phyloP scores from a whole-genome alignment of 2,888 invertebrate genomes.

The Liodrosophila aerea region DNA sequence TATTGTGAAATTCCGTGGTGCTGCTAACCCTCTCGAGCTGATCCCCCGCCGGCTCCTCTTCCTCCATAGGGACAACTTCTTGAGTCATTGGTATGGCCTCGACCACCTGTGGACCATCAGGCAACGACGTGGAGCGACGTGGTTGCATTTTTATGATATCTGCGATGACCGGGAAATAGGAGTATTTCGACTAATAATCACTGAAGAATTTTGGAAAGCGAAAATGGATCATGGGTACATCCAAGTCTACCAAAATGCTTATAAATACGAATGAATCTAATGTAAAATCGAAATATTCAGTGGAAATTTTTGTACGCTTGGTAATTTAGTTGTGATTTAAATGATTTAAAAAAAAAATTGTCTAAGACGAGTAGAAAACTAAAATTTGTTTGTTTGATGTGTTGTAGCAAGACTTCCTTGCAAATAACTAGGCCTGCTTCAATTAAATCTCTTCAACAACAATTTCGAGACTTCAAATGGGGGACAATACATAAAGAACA shows the following conservation, averaged over 20 bases:
- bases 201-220: slow-evolving; percentile 34
- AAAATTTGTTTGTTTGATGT: slow-evolving; percentile 37
- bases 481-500: too few relatives aligned
- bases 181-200: slow-evolving; percentile 7
- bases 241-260: slow-evolving; percentile 11
- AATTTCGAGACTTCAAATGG: too few relatives aligned
- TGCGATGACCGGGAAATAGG: too few relatives aligned
- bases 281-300: slow-evolving; percentile 33
- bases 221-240: slow-evolving; percentile 9
- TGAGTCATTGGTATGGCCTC: not conserved
- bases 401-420: slow-evolving; percentile 24
- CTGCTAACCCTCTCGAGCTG: slow-evolving; percentile 23
- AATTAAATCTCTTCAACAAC: too few relatives aligned
- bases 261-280: slow-evolving; percentile 28
- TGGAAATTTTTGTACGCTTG: slow-evolving; percentile 48
- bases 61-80: not conserved
- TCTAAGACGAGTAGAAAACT: slow-evolving; percentile 26
- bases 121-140: slow-evolving; percentile 32
- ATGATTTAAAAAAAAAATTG: slow-evolving; percentile 24
- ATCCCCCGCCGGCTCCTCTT: slow-evolving; percentile 8
- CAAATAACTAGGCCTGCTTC: slow-evolving; percentile 38
- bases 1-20: too few relatives aligned
- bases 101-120: slow-evolving; percentile 16
- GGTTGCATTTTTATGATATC: slow-evolving; percentile 43
- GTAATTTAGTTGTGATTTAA: slow-evolving; percentile 39